A percentile compares a stretch with the other conserved stretches of the same genome.
Evolutionary conservation across 2,888 invertebrate species (phyloP).

Genomic region (Hirtodrosophila cameraria): DNA sequence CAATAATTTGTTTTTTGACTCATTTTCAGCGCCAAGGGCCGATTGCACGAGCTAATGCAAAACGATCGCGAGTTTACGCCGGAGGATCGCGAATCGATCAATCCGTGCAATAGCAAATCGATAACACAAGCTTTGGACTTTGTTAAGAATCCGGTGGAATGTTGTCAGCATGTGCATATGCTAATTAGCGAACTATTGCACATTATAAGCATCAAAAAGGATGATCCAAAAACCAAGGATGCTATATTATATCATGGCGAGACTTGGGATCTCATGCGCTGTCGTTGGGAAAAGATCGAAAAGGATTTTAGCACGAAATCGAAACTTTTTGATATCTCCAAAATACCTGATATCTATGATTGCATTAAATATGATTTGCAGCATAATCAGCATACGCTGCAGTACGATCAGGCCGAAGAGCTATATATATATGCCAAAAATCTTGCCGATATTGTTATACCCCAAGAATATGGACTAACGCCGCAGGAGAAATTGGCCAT

Average conservation of each 20-base stretch:
- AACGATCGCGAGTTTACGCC: constrained; percentile 93
- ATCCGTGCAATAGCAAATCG: constrained; percentile 96
- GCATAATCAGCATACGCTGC: constrained; percentile 97
- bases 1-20: too few relatives aligned
- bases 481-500: constrained; percentile 98
- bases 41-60: constrained; percentile 96
- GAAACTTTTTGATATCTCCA: constrained; percentile 97
- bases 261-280: constrained; percentile 99
- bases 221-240: constrained; percentile 96
- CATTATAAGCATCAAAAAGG: constrained; percentile 93
- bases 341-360: constrained; percentile 99
- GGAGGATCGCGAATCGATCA: constrained; percentile 94
- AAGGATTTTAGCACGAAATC: constrained; percentile 98
- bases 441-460: constrained; percentile 99
- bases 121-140: constrained; percentile 96
- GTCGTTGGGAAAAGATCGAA: constrained; percentile 98
- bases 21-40: constrained; percentile 93
- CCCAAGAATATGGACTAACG: constrained; percentile 99
- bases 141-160: constrained; percentile 97
- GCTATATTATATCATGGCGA: constrained; percentile 98
- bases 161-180: constrained; percentile 95
- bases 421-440: constrained; percentile 98
- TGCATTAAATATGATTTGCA: constrained; percentile 99
- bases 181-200: constrained; percentile 94
- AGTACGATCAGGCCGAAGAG: constrained; percentile 95